Conservation (phyloP, 2,797 vertebrate species). For the Anisognathus igniventris region DNA sequence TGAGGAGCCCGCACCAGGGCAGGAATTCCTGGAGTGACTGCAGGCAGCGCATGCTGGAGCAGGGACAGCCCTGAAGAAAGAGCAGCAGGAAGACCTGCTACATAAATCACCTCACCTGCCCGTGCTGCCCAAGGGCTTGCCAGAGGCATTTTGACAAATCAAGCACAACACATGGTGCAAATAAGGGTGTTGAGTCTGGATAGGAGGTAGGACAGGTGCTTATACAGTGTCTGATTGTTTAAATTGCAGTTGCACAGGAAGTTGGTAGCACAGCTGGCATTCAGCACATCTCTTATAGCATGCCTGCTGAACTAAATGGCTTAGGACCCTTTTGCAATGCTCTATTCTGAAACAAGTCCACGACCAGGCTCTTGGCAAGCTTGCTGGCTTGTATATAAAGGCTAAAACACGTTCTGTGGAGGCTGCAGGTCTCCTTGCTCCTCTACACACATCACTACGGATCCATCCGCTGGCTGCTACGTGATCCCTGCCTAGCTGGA, state of each 20-base stretch:
- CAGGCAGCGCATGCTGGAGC: rapidly evolving
- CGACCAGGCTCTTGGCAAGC: background rate
- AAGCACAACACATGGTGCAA: background rate
- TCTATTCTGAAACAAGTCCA: background rate
- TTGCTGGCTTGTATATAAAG: background rate
- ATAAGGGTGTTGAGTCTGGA: background rate
- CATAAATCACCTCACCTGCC: background rate
- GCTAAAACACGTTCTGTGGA: background rate
- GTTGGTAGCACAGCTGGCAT: background rate
- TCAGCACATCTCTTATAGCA: rapidly evolving
- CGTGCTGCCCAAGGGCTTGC: background rate
- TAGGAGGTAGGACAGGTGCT: background rate
- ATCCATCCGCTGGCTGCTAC: background rate
- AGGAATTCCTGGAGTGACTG: background rate
- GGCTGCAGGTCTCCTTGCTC: background rate
- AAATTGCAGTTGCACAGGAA: background rate
- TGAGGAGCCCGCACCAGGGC: background rate
- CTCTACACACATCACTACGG: rapidly evolving
- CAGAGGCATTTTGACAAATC: background rate
- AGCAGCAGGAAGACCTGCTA: background rate
- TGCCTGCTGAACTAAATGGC: background rate
- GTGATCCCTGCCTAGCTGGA: background rate
- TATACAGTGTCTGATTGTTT: background rate
- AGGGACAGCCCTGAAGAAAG: background rate
- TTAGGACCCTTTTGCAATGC: background rate